Conservation (phyloP, 2,113 vertebrate genomes). For the Castor canadensis region DNA sequence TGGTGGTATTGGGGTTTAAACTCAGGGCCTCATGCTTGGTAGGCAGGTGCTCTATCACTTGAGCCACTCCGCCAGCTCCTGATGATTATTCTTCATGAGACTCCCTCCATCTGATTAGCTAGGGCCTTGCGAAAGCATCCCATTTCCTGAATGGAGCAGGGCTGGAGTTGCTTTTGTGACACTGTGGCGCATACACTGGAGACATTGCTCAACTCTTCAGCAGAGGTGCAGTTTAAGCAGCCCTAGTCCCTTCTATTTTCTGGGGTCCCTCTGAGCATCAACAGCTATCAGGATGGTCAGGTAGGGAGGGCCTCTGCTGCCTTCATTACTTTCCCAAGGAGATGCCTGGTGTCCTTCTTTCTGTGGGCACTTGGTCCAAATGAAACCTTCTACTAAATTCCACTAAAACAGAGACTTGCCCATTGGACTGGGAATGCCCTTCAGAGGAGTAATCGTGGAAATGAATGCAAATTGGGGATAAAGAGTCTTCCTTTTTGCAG, state of each 20-base stretch:
- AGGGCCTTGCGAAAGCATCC: not conserved
- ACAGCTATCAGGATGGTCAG: not conserved
- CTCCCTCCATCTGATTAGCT: not conserved
- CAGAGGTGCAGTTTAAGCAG: not conserved
- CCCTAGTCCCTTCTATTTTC: not conserved
- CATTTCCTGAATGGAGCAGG: not conserved
- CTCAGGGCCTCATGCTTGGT: no score
- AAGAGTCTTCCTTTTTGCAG: slow-evolving; percentile 39
- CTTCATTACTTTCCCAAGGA: not conserved
- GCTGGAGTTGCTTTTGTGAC: not conserved
- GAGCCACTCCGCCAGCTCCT: no score
- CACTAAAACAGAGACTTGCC: not conserved
- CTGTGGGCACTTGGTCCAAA: not conserved
- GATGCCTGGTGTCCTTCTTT: not conserved
- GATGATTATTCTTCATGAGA: not conserved
- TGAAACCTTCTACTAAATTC: not conserved
- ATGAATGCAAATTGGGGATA: slow-evolving; percentile 60
- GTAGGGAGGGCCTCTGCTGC: not conserved
- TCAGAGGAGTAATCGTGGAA: not conserved
- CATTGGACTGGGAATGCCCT: not conserved
- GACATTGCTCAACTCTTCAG: not conserved
- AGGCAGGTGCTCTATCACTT: no score
- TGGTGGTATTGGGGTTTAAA: no score
- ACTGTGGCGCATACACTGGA: fast-evolving
- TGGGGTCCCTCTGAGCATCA: not conserved